Evolutionary conservation across 1,140 invertebrate species (phyloP).

Genomic region (Steinernema khuongi): DNA sequence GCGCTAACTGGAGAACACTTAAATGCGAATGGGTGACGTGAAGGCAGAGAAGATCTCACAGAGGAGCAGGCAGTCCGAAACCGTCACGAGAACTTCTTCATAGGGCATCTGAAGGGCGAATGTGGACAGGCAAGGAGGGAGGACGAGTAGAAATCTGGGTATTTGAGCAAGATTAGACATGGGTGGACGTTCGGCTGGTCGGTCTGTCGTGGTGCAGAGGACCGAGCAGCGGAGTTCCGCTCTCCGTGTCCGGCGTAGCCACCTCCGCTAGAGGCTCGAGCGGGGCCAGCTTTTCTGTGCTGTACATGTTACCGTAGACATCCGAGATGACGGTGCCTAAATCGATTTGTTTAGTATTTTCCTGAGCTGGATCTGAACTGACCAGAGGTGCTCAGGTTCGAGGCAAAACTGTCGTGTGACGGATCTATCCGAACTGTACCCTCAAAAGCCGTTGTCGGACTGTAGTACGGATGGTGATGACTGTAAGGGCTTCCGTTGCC

Average conservation of each 20-base stretch:
- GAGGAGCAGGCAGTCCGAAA: no score
- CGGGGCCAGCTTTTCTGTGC: slow-evolving; percentile 32
- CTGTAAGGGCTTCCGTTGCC: neutral
- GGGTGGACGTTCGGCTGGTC: slow-evolving; percentile 44
- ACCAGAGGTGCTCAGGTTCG: slow-evolving; percentile 8
- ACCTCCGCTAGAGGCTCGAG: slow-evolving; percentile 49
- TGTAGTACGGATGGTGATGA: slow-evolving; percentile 1
- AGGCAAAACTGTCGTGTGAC: slow-evolving; percentile 3
- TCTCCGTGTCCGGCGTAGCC: slow-evolving; percentile 45
- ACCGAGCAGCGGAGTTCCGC: slow-evolving; percentile 26
- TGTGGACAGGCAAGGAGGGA: neutral
- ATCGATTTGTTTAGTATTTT: neutral
- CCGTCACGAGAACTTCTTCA: no score
- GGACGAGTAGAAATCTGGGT: slow-evolving; percentile 24
- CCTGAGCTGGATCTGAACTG: neutral
- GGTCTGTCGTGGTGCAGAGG: slow-evolving; percentile 32
- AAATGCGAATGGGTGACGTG: no score
- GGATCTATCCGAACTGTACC: neutral
- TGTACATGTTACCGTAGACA: slow-evolving; percentile 25
- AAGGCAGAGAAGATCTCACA: no score
- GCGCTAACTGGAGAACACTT: no score
- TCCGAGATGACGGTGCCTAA: slow-evolving; percentile 13
- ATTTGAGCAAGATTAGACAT: slow-evolving; percentile 35
- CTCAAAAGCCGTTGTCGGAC: slow-evolving; percentile 2
- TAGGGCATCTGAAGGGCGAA: no score